These are phyloP conservation scores for Neopipo cinnamomea DNA, from an alignment of 2,113 vertebrate species.

Conservation along the genomic window DNA sequence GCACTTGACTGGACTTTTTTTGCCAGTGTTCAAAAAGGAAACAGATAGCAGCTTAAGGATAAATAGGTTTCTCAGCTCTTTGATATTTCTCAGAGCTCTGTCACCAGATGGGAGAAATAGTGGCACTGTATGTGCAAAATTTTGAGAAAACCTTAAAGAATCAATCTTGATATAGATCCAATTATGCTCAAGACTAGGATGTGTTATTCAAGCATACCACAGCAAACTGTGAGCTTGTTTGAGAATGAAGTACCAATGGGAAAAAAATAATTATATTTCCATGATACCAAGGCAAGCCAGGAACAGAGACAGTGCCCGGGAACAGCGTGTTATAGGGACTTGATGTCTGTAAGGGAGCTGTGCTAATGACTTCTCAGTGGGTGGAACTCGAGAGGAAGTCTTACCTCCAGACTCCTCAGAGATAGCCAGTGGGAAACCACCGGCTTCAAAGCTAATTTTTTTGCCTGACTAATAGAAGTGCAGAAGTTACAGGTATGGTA, in stretches of 20 bases:
- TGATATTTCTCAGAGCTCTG: neutral
- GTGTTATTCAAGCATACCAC: neutral
- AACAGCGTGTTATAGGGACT: conserved; percentile 14
- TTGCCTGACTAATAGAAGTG: conserved; percentile 33
- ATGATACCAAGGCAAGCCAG: neutral
- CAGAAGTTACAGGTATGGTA: conserved; percentile 25
- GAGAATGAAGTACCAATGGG: neutral
- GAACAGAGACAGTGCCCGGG: neutral
- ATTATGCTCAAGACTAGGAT: neutral
- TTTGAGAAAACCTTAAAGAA: conserved; percentile 5
- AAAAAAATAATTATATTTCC: neutral
- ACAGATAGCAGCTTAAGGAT: conserved; percentile 22
- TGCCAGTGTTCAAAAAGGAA: conserved; percentile 35
- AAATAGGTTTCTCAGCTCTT: conserved; percentile 24
- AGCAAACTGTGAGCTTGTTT: neutral
- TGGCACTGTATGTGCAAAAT: neutral
- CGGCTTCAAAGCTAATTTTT: conserved; percentile 14
- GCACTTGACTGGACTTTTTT: neutral
- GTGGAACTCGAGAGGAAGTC: conserved; percentile 51
- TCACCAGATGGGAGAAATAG: conserved; percentile 14
- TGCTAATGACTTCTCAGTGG: conserved; percentile 47
- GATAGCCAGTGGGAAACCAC: conserved; percentile 49
- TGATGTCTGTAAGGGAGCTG: neutral
- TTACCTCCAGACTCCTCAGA: conserved; percentile 50
- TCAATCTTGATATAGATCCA: neutral